phyloP scores from a whole-genome alignment of 2,888 invertebrate species.

The Melinaea marsaeus region DNA sequence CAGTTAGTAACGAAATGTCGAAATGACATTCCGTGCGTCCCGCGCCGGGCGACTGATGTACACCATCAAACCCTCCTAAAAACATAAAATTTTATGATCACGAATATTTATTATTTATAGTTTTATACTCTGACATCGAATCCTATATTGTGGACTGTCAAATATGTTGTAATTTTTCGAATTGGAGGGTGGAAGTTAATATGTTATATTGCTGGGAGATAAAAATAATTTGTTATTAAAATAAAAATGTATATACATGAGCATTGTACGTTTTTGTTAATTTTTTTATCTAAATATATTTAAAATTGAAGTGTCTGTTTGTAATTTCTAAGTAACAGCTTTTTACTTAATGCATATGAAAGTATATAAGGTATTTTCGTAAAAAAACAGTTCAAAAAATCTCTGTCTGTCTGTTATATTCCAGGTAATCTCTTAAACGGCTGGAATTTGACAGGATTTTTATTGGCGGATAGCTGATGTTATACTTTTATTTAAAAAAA shows the following conservation, averaged over 20 bases:
- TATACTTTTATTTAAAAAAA: too few relatives aligned
- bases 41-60: slow-evolving; percentile 32
- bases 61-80: slow-evolving; percentile 52
- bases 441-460: too few relatives aligned
- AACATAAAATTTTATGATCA: slow-evolving; percentile 69
- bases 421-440: too few relatives aligned
- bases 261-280: too few relatives aligned
- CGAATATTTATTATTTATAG: slow-evolving; percentile 73
- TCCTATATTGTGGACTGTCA: slow-evolving; percentile 41
- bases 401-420: too few relatives aligned
- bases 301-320: background rate
- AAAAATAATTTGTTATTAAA: slow-evolving; percentile 9
- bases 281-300: too few relatives aligned
- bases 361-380: too few relatives aligned
- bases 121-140: slow-evolving; percentile 58
- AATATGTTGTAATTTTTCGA: slow-evolving; percentile 29
- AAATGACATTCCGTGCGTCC: slow-evolving; percentile 14
- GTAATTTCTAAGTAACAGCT: too few relatives aligned
- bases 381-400: too few relatives aligned
- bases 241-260: background rate
- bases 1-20: slow-evolving; percentile 8
- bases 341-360: too few relatives aligned
- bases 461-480: too few relatives aligned
- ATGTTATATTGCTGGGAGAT: slow-evolving; percentile 10
- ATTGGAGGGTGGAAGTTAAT: slow-evolving; percentile 9